Evolutionary conservation across 2,888 invertebrate species (phyloP).

Genomic region (Serripes groenlandicus): DNA sequence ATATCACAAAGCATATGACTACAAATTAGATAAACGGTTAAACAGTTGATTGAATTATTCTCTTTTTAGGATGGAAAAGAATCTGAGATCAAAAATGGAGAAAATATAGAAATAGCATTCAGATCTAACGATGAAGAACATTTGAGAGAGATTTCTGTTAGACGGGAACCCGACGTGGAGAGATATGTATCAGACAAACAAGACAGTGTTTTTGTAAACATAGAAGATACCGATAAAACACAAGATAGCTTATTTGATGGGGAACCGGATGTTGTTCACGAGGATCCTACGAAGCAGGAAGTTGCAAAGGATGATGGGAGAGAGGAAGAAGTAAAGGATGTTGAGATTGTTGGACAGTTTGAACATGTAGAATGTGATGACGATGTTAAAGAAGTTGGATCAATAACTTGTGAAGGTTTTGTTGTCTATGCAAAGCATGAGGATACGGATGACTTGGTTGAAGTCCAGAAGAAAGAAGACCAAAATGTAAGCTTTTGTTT

Average conservation of each 20-base stretch:
- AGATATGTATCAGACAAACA: constrained; percentile 12
- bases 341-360: constrained; percentile 4
- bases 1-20: no score
- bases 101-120: constrained; percentile 52
- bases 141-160: constrained; percentile 57
- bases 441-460: constrained; percentile 50
- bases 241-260: background rate
- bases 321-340: constrained; percentile 31
- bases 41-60: background rate
- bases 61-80: constrained; percentile 25
- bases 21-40: no score
- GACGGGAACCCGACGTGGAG: constrained; percentile 38
- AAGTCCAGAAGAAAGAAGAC: constrained; percentile 41
- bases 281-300: constrained; percentile 28
- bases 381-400: constrained; percentile 15
- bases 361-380: background rate
- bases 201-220: constrained; percentile 22
- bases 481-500: constrained; percentile 18
- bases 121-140: constrained; percentile 50
- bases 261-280: constrained; percentile 25
- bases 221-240: constrained; percentile 7
- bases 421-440: constrained; percentile 60
- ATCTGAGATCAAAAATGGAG: background rate
- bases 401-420: constrained; percentile 47
- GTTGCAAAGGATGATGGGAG: constrained; percentile 15